A percentile compares a stretch with the other conserved stretches of the same genome.
phyloP scores from a whole-genome alignment of 2,888 invertebrate genomes.

The Erannis defoliaria region DNA sequence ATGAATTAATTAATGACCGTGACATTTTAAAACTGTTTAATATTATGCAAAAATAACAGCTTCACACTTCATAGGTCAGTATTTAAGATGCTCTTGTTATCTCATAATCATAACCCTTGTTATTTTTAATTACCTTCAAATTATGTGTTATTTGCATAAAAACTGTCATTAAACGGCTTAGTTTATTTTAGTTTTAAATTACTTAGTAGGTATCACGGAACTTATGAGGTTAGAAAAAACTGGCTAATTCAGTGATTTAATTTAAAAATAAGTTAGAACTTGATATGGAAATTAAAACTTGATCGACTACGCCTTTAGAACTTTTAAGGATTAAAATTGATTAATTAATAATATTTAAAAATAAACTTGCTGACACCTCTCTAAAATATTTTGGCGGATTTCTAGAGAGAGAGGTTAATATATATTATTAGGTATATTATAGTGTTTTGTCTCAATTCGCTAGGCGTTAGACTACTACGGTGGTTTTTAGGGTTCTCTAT shows the following conservation, averaged over 20 bases:
- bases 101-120: no score
- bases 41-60: neutral
- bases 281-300: constrained; percentile 8
- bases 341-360: neutral
- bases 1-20: no score
- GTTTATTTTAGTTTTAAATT: constrained; percentile 7
- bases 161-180: constrained; percentile 5
- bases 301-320: neutral
- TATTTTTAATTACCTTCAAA: neutral
- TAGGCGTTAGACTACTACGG: no score
- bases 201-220: constrained; percentile 5
- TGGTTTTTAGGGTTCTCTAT: no score
- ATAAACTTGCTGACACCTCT: no score
- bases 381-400: no score
- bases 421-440: no score
- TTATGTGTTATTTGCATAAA: neutral
- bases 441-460: no score
- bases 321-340: neutral
- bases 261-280: constrained; percentile 9
- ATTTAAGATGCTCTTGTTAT: no score
- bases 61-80: neutral
- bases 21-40: no score
- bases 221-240: constrained; percentile 2
- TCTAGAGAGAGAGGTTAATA: no score
- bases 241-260: neutral